Evolutionary conservation across 2,888 invertebrate genomes (phyloP), one percentile per base, ranked within the genome.

Genomic region (Hydriomena furcata): DNA sequence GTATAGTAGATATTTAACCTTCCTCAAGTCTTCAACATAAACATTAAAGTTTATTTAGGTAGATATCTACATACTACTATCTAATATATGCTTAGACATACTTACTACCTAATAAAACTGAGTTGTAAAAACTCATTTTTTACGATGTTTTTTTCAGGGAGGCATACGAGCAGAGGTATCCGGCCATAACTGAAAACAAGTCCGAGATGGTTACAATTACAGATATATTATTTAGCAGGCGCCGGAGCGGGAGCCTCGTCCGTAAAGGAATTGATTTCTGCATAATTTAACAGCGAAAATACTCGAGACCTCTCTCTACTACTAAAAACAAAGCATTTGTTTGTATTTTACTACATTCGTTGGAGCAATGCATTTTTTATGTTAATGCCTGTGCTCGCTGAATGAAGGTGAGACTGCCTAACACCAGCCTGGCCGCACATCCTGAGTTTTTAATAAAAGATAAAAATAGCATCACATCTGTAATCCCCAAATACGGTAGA

Each of bases 231-330:
- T 87, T 84, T 86, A 88, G 82, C 80, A 80, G 77, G 67, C 65
- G 71, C 76, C 71, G 76, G 67, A 71, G 71, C 65, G 72, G 65
- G 69, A 71, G 72, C 71, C 58, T 68, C 73, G 76, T 76, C 77
- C 79, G 81, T 68, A 79, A 86, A 87, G 84, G 82, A 90, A 90
- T 90, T 89, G 89, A 89, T 89, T 86, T 89, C 79, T 90, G 84
- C 86, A 90, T 90, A 88, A 89, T 89, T 90, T 86, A 89, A 74
- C 77, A 84, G 73, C 73, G 79, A 81, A 84, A 88, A 87, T 85
- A 83, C 82, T 74, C 58, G 79, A 79, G 82, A 80, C 79, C 79
- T 77, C 77, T 76, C 71, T 76, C 72, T 68, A 73, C 76, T 76
- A 80, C 81, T 85, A 82, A 86, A 87, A 88, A 84, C 84, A 86